Conservation (phyloP, 2,888 invertebrate species). For the Crocallis elinguaria region DNA sequence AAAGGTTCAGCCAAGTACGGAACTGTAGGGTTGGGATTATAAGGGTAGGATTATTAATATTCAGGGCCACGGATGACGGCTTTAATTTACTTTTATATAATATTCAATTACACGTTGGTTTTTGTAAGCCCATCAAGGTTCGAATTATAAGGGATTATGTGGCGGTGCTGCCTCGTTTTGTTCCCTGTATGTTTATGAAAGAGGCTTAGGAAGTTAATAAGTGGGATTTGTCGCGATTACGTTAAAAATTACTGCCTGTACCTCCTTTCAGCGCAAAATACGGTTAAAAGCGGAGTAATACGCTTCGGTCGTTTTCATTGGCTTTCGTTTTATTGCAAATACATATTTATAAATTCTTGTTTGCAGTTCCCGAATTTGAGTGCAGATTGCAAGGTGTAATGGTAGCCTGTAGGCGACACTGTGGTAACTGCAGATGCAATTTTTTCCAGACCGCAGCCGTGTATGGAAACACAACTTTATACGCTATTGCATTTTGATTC, state of each 20-base stretch:
- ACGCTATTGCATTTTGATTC: no score
- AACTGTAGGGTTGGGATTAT: constrained; percentile 81
- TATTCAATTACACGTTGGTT: constrained; percentile 63
- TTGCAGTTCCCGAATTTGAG: no score
- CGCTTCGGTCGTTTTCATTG: not conserved
- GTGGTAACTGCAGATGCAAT: no score
- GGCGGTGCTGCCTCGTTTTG: constrained; percentile 26
- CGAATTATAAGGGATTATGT: constrained; percentile 42
- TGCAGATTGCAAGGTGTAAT: no score
- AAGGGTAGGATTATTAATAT: constrained; percentile 80
- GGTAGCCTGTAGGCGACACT: no score
- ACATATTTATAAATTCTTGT: not conserved
- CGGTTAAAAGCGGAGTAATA: not conserved
- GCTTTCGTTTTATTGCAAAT: not conserved
- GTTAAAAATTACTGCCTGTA: constrained; percentile 28
- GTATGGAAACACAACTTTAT: no score
- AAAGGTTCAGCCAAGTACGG: constrained; percentile 66
- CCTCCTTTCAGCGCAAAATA: constrained; percentile 15
- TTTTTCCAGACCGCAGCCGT: no score
- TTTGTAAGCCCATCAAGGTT: constrained; percentile 45
- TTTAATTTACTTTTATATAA: constrained; percentile 71
- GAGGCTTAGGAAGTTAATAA: constrained; percentile 40
- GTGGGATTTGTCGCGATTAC: constrained; percentile 37
- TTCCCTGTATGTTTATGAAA: constrained; percentile 38
- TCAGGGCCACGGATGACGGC: constrained; percentile 64